Base-by-base conservation (phyloP, 2,113 vertebrate genomes). In the Ictalurus punctatus region DNA sequence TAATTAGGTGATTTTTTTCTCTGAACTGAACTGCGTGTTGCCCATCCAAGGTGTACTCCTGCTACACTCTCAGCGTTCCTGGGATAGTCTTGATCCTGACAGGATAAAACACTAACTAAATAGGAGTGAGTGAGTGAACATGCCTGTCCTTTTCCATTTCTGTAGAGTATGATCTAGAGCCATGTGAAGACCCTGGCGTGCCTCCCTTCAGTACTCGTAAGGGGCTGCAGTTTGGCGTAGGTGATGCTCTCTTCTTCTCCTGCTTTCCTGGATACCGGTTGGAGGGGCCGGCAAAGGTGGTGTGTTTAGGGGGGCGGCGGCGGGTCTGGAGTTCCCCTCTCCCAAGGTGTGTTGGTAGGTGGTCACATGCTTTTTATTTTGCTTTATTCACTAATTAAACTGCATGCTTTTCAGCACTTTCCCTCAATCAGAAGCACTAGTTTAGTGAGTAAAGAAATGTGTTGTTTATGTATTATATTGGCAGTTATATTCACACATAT, bases 311-410 rank as follows among this genome's bases (percentile, higher is more conserved):
- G 91, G 98, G 98, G 95, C 96, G 98, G 94, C 97, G 98, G 96
- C 96, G 97, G 87, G 97, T 99, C 93, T 99, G 98, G 98, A 99
- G 98, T 94, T 98, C 98, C 96, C 97, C 98, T 97, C 98, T 99
- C 97, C 98, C 98, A 98, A 98, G 98, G 98, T 99, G 98, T 99
- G 98, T 99, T 97, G 98, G 98, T 99, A 99, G 98, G 98, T 99
- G 97, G 97, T 98, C 98, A 97, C 91, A 96, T 97, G 96, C 96
- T 99, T 97, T 98, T 96, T 95, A 98, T 98, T 97, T 93, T 90
- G 87, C 90, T 92, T 94, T 93, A 88, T 40, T 90, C 82, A 91
- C 89, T 78, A 87, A 84, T 78, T 86, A 12, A 84, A 84, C 14
- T 61, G 48, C 40, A 90, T 83, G 58, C 13, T 25, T 83, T 83